These are phyloP conservation scores for Acleris emargana DNA, from an alignment of 2,888 invertebrate genomes.

Conservation along the genomic window DNA sequence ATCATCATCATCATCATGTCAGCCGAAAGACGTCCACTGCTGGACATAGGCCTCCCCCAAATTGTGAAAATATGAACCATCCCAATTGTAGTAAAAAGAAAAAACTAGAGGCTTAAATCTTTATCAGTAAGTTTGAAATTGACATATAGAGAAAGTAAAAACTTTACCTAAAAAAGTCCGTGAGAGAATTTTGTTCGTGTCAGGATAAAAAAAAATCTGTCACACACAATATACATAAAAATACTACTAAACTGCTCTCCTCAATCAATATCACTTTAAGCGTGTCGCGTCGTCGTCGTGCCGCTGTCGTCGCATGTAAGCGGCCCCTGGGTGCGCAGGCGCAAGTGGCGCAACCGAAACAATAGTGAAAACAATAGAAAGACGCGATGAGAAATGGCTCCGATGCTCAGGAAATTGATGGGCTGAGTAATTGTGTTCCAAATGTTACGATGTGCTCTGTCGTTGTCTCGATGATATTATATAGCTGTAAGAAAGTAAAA, in stretches of 20 bases:
- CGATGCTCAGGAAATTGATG: constrained; percentile 30
- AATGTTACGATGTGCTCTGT: constrained; percentile 4
- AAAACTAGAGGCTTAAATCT: no score
- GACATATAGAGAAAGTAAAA: no score
- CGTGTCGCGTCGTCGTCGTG: constrained; percentile 3
- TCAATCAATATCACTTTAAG: not conserved
- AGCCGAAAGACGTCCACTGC: no score
- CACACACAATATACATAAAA: no score
- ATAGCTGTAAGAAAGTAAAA: not conserved
- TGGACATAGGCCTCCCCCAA: no score
- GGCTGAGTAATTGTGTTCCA: constrained; percentile 28
- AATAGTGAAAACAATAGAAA: constrained; percentile 35
- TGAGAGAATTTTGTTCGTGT: not conserved
- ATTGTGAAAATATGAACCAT: no score
- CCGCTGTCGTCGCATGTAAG: constrained; percentile 10
- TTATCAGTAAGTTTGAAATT: no score
- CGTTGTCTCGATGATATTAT: constrained; percentile 5
- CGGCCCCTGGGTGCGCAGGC: constrained; percentile 17
- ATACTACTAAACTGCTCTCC: no score
- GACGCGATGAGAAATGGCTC: constrained; percentile 30
- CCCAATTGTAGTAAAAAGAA: no score
- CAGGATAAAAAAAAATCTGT: no score
- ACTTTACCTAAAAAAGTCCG: no score
- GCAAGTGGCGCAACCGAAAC: constrained; percentile 37
- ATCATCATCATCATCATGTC: no score